Conservation (phyloP, 2,888 invertebrate genomes). For the Acheta domesticus region DNA sequence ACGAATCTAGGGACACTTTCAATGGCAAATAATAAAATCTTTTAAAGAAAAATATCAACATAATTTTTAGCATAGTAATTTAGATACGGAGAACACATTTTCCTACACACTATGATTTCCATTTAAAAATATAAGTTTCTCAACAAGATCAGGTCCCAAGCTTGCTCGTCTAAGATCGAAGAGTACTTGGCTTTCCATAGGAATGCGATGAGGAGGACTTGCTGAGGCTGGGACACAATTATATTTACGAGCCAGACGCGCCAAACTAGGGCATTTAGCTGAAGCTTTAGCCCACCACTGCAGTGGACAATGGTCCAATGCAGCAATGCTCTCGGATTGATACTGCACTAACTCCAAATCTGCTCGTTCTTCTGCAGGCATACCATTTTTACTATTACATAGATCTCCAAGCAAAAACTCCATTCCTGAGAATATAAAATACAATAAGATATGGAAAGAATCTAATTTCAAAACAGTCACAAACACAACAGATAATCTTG, state of each 20-base stretch:
- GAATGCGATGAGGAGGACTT: constrained; percentile 47
- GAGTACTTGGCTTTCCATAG: constrained; percentile 46
- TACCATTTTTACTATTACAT: constrained; percentile 44
- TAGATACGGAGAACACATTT: neutral
- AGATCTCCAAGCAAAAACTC: constrained; percentile 48
- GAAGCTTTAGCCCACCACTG: constrained; percentile 49
- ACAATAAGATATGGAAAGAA: neutral
- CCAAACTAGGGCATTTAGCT: constrained; percentile 49
- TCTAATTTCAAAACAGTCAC: neutral
- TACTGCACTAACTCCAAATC: constrained; percentile 51
- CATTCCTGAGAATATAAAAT: constrained; percentile 44
- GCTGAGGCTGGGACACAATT: constrained; percentile 50
- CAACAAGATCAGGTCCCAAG: constrained; percentile 47
- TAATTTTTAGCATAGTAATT: neutral
- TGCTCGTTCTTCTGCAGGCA: constrained; percentile 49
- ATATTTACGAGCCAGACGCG: constrained; percentile 47
- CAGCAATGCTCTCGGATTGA: constrained; percentile 49
- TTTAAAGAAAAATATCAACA: too few species aligned
- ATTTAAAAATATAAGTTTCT: constrained; percentile 48
- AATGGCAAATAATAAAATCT: too few species aligned
- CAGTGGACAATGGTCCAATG: constrained; percentile 50
- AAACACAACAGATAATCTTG: too few species aligned
- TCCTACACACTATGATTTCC: constrained; percentile 41
- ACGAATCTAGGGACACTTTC: too few species aligned
- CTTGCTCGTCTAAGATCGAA: constrained; percentile 47